These are phyloP conservation scores for Callipepla squamata DNA, from an alignment of 2,113 vertebrate genomes.

Conservation along the genomic window DNA sequence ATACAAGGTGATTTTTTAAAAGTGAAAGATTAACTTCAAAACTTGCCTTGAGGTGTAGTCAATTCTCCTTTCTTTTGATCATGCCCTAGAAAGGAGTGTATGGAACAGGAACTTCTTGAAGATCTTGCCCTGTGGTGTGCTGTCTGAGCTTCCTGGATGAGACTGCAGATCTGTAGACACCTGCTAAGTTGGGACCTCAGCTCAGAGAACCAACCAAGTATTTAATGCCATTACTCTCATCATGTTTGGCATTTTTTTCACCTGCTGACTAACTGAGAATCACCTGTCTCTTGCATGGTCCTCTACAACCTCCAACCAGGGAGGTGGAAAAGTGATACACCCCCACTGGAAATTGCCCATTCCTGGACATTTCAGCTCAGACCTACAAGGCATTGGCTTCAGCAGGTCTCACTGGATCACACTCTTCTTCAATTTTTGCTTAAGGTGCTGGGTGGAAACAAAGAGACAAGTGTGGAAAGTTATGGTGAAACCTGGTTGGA, in stretches of 20 bases:
- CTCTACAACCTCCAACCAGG: background rate
- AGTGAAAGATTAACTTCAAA: background rate
- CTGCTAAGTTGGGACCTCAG: background rate
- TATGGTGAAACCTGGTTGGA: background rate
- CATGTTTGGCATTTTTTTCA: background rate
- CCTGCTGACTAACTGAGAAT: background rate
- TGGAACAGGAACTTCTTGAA: background rate
- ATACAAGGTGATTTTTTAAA: background rate
- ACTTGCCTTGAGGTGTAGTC: background rate
- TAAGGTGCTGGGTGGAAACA: background rate
- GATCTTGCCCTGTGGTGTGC: background rate
- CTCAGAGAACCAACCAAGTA: background rate
- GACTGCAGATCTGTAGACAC: background rate
- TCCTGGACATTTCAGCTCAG: background rate
- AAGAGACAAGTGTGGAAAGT: background rate
- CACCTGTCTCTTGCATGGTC: background rate
- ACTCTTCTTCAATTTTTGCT: background rate
- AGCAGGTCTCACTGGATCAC: background rate
- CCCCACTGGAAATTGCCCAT: background rate
- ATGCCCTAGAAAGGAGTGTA: background rate
- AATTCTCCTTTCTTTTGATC: background rate
- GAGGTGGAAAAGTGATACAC: background rate
- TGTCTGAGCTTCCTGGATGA: background rate
- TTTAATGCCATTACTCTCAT: background rate
- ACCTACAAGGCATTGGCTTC: background rate